These are phyloP conservation scores for Oncorhynchus kisutch DNA, from an alignment of 2,113 vertebrate genomes.

Conservation along the genomic window DNA sequence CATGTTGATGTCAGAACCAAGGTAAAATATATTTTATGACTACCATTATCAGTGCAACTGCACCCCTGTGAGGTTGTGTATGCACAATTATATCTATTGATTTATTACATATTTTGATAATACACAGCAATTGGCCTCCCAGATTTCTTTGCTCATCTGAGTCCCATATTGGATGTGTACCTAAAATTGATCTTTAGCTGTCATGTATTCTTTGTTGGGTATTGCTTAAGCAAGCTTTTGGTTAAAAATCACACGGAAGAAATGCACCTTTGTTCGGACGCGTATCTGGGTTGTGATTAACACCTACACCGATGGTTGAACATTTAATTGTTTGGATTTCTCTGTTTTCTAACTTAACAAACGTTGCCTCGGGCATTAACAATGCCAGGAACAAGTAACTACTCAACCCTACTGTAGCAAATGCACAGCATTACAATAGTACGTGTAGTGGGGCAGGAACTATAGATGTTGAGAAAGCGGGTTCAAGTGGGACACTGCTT, in stretches of 20 bases:
- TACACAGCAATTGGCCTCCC: not conserved
- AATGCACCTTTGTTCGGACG: too few relatives aligned
- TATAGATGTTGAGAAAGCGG: slow-evolving; percentile 2
- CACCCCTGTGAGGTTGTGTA: too few relatives aligned
- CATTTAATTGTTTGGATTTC: not conserved
- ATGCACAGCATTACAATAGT: not conserved
- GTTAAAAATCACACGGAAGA: too few relatives aligned
- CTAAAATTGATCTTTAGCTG: too few relatives aligned
- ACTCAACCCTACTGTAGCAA: not conserved
- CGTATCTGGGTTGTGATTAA: too few relatives aligned
- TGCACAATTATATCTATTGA: not conserved
- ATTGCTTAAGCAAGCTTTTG: too few relatives aligned
- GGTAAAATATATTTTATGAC: not conserved
- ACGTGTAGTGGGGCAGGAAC: not conserved
- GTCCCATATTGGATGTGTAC: not conserved
- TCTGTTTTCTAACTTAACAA: not conserved
- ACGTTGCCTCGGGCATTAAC: not conserved
- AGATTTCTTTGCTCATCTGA: not conserved
- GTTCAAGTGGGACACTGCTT: slow-evolving; percentile 20
- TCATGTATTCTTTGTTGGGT: too few relatives aligned
- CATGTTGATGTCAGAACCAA: not conserved
- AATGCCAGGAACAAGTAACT: not conserved
- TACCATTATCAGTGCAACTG: not conserved
- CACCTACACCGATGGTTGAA: too few relatives aligned
- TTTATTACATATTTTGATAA: not conserved